phyloP scores from a whole-genome alignment of 2,888 invertebrate genomes.

The Conus canariensis region DNA sequence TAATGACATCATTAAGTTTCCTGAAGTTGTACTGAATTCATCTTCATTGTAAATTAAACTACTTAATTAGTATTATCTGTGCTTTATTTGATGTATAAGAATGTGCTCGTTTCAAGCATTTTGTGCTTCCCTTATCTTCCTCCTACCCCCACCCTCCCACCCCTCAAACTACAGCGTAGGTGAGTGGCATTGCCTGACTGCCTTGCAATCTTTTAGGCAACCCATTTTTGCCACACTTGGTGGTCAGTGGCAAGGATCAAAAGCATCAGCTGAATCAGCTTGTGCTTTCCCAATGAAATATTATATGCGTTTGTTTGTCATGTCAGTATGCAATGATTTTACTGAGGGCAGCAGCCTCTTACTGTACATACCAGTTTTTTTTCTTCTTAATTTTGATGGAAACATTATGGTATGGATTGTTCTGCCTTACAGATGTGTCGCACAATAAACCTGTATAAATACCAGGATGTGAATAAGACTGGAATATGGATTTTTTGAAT shows the following conservation, averaged over 20 bases:
- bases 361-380: not conserved
- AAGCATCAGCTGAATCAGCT: not conserved
- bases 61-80: not conserved
- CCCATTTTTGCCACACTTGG: not conserved
- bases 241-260: not conserved
- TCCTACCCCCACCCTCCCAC: too few species aligned
- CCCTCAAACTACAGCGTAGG: not conserved
- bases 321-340: not conserved
- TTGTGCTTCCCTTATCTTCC: not conserved
- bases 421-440: not conserved
- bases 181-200: not conserved
- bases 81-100: not conserved
- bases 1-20: not conserved
- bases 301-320: not conserved
- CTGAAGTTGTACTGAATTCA: not conserved
- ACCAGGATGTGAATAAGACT: not conserved
- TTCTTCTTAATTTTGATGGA: not conserved
- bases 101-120: not conserved
- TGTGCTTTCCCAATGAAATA: not conserved
- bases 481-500: not conserved
- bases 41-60: constrained; percentile 15
- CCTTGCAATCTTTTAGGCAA: not conserved
- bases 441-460: not conserved
- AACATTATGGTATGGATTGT: not conserved
- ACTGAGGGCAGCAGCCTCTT: constrained; percentile 16